Conservation (phyloP, 2,797 vertebrate species). For the Lepilemur septentrionalis region DNA sequence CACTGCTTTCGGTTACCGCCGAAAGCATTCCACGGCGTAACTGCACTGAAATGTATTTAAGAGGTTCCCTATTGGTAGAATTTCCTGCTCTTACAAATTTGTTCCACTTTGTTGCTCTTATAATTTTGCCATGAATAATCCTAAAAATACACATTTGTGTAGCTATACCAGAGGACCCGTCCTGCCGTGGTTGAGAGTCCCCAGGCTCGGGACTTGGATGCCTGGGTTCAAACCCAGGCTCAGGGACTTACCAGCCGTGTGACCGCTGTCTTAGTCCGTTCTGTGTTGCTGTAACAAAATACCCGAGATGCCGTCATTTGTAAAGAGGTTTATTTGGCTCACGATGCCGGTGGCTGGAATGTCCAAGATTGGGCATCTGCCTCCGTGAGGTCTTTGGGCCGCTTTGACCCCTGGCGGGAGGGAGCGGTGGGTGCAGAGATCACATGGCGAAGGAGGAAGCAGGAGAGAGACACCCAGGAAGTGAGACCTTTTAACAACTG, state of each 20-base stretch:
- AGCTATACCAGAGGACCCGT: neutral
- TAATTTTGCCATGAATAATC: neutral
- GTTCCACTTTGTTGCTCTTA: neutral
- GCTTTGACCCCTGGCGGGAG: neutral
- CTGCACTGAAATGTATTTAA: neutral
- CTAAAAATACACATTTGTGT: neutral
- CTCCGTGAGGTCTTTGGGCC: neutral
- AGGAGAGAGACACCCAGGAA: neutral
- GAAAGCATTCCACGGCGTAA: neutral
- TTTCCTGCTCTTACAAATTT: neutral
- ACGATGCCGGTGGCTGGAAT: neutral
- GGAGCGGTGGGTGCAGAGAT: neutral
- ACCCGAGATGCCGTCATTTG: neutral
- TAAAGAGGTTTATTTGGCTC: neutral
- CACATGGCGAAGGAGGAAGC: neutral
- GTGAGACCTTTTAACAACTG: neutral
- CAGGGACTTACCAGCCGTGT: neutral
- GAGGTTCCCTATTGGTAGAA: neutral
- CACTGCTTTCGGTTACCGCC: neutral
- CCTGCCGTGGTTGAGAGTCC: neutral
- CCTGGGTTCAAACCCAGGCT: neutral
- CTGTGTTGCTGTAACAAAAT: neutral
- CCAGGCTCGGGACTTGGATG: neutral
- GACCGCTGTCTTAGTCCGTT: neutral
- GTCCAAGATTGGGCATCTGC: neutral